Conservation (phyloP, 2,113 vertebrate species). For the Recurvirostra avosetta region DNA sequence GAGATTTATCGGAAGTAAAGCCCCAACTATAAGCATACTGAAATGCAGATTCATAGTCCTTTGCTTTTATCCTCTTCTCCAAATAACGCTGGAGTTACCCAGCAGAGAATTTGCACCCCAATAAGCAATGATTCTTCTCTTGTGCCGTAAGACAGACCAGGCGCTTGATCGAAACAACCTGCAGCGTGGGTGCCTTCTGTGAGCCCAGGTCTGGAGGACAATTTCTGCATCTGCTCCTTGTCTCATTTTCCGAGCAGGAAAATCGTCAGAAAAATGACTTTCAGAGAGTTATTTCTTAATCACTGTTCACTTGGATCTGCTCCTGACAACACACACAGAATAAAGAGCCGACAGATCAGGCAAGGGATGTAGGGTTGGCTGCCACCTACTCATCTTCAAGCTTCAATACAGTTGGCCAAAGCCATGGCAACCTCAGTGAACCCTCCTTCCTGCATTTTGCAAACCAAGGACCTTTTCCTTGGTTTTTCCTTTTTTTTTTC, state of each 20-base stretch:
- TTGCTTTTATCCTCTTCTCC: not conserved
- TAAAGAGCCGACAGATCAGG: not conserved
- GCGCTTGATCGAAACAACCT: not conserved
- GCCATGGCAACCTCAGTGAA: not conserved
- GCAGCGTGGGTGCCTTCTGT: accelerated
- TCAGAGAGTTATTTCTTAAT: not conserved
- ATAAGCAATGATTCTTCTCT: not conserved
- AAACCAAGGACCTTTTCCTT: not conserved
- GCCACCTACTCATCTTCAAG: not conserved
- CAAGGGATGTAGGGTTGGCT: not conserved
- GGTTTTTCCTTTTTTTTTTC: not conserved
- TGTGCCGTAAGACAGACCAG: not conserved
- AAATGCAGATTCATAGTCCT: not conserved
- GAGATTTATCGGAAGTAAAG: not conserved
- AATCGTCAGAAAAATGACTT: not conserved
- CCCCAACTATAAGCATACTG: not conserved
- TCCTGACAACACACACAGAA: not conserved
- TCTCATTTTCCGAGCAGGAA: not conserved
- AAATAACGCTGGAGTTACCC: not conserved
- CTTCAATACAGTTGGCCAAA: not conserved
- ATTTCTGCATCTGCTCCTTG: not conserved
- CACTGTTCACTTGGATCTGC: not conserved
- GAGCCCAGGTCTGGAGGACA: not conserved
- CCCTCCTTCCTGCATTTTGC: not conserved
- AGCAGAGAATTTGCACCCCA: not conserved